Evolutionary conservation across 2,797 vertebrate genomes (phyloP).

Genomic region (Cichlasoma orientale): DNA sequence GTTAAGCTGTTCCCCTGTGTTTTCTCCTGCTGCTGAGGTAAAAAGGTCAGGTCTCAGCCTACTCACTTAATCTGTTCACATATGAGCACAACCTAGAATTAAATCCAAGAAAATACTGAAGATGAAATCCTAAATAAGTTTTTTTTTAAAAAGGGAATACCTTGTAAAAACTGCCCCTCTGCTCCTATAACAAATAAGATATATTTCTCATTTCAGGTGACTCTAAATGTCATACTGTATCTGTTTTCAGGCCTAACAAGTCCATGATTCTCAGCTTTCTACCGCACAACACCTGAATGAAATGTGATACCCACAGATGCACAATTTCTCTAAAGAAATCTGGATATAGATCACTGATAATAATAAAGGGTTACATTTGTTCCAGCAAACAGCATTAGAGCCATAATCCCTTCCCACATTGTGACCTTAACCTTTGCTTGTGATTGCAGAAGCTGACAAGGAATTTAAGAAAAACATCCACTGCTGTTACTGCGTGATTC

Average conservation of each 20-base stretch:
- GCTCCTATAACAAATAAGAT: background rate
- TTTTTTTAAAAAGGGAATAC: background rate
- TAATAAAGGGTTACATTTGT: conserved; percentile 15
- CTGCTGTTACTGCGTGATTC: conserved; percentile 5
- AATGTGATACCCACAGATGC: background rate
- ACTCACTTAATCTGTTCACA: conserved; percentile 49
- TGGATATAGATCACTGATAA: background rate
- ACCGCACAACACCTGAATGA: background rate
- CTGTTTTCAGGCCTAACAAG: background rate
- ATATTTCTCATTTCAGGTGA: background rate
- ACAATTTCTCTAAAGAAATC: background rate
- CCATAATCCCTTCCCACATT: conserved; percentile 50
- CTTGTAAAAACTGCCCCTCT: background rate
- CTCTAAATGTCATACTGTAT: background rate
- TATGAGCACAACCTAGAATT: conserved; percentile 40
- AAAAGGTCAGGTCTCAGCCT: conserved; percentile 28
- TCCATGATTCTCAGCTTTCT: background rate
- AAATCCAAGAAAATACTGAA: conserved; percentile 31
- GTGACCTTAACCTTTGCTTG: conserved; percentile 38
- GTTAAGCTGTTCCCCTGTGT: conserved; percentile 15
- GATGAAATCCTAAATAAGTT: conserved; percentile 18
- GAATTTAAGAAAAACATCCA: conserved; percentile 39
- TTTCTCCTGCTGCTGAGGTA: conserved; percentile 20
- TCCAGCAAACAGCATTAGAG: conserved; percentile 26
- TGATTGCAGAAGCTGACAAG: conserved; percentile 25